Percentiles rank a stretch among this genome's conserved stretches.
phyloP scores from a whole-genome alignment of 2,888 invertebrate species.

The Polylopha cassiicola region DNA sequence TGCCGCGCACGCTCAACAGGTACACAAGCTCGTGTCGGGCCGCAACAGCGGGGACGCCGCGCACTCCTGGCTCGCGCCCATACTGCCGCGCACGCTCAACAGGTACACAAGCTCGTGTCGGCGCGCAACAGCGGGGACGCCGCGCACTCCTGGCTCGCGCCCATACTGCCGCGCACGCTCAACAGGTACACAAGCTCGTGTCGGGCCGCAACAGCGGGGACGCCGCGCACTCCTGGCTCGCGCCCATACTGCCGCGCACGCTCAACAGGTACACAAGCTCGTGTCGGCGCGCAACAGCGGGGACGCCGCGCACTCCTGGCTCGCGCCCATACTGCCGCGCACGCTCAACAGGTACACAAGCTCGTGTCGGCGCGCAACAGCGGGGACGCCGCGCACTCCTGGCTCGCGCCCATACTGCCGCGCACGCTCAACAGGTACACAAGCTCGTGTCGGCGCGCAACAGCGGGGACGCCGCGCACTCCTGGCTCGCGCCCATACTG shows the following conservation, averaged over 20 bases:
- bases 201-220: too few relatives aligned
- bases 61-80: too few relatives aligned
- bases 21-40: conserved; percentile 79
- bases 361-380: too few relatives aligned
- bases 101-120: conserved; percentile 84
- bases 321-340: too few relatives aligned
- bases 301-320: conserved; percentile 85
- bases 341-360: conserved; percentile 83
- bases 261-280: conserved; percentile 87
- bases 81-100: conserved; percentile 90
- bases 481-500: conserved; percentile 88
- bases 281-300: conserved; percentile 77
- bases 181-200: conserved; percentile 82
- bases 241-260: conserved; percentile 90
- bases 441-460: conserved; percentile 81
- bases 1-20: conserved; percentile 74
- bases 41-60: conserved; percentile 81
- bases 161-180: too few relatives aligned
- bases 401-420: too few relatives aligned
- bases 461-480: conserved; percentile 81
- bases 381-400: conserved; percentile 79
- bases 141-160: conserved; percentile 86
- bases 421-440: conserved; percentile 88
- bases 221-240: too few relatives aligned
- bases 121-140: conserved; percentile 79